phyloP scores from a whole-genome alignment of 1,140 invertebrate species.

The Plutomurus gul region DNA sequence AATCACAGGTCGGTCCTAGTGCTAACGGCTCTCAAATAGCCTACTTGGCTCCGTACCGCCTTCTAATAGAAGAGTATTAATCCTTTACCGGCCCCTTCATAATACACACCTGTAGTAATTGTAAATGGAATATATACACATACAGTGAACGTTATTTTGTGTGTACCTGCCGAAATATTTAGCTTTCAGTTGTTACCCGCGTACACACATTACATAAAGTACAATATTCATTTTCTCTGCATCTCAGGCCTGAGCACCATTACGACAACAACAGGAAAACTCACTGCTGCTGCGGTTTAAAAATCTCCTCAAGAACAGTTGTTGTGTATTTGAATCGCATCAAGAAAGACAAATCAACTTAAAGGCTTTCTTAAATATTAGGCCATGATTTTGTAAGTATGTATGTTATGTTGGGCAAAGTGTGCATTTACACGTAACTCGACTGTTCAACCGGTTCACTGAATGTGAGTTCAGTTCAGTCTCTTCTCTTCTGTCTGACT shows the following conservation, averaged over 20 bases:
- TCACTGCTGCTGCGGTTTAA: no score
- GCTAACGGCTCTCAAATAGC: slow-evolving; percentile 50
- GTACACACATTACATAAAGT: no score
- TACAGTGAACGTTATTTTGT: neutral
- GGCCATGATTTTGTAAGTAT: slow-evolving; percentile 13
- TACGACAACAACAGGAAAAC: no score
- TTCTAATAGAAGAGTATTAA: slow-evolving; percentile 45
- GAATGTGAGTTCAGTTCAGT: no score
- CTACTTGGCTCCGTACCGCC: slow-evolving; percentile 40
- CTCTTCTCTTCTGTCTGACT: no score
- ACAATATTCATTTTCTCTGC: no score
- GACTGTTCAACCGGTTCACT: neutral
- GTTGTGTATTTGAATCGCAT: no score
- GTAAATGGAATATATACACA: neutral
- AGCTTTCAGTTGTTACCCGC: no score
- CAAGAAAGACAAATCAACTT: neutral
- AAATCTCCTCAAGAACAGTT: no score
- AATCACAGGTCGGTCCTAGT: slow-evolving; percentile 51
- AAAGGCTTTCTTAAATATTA: neutral
- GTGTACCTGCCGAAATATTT: no score
- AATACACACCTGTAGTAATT: neutral
- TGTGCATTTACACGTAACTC: neutral
- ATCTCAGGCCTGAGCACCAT: no score
- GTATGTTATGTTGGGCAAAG: neutral
- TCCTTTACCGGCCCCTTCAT: slow-evolving; percentile 23